Base-by-base conservation (phyloP, 2,888 invertebrate genomes). In the Ennomos erosarius region DNA sequence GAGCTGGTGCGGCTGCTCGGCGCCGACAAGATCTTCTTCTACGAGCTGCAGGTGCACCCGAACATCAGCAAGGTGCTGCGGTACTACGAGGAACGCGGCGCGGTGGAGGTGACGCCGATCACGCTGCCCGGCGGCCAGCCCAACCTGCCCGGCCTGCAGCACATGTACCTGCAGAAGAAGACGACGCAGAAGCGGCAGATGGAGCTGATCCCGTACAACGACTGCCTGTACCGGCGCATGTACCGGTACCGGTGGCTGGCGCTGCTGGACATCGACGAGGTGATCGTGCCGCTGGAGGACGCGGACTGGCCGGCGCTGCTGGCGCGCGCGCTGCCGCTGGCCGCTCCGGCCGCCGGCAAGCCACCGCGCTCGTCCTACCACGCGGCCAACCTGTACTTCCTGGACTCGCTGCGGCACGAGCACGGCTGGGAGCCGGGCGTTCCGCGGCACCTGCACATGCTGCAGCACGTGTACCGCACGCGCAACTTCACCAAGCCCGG, bases 141-240 rank as follows among this genome's bases (percentile, higher is more conserved):
- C 0, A 98, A 98, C 85, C 95, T 97, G 39, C 97, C 98, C 0
- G 96, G 96, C 0, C 95, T 98, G 74, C 97, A 97, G 81, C 97
- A 98, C 84, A 94, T 97, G 88, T 98, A 97, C 81, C 93, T 98
- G 50, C 96, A 96, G 57, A 97, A 97, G 82, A 98, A 98, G 87
- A 96, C 97, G 35, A 98, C 97, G 76, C 97, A 98, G 88, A 99
- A 99, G 87, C 93, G 98, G 10, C 97, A 98, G 84, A 98, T 98
- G 90, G 99, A 99, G 88, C 93, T 99, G 61, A 97, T 99, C 73
- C 98, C 98, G 10, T 99, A 99, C 93, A 99, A 99, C 86, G 99
- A 99, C 86, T 99, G 99, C 79, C 93, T 99, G 54, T 98, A 98
- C 90, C 96, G 97, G 82, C 97, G 98, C 82, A 95, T 98, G 92